Conservation (phyloP, 2,797 vertebrate genomes). For the Pitangus sulphuratus region DNA sequence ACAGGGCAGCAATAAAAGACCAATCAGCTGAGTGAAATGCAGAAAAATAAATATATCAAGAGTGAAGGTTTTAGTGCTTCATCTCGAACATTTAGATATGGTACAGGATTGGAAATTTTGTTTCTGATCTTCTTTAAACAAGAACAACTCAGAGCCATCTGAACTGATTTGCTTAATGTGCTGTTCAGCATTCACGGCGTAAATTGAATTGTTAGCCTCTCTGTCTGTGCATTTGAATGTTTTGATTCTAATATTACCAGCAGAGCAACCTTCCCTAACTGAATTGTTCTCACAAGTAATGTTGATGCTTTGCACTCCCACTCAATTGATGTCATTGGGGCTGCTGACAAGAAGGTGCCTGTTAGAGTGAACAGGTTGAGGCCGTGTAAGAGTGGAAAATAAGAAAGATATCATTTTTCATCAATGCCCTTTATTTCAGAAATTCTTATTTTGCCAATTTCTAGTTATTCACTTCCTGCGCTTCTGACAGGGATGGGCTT, state of each 20-base stretch:
- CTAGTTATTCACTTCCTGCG: background rate
- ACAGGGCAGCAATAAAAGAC: background rate
- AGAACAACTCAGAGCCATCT: slow-evolving; percentile 24
- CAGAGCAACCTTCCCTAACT: slow-evolving; percentile 46
- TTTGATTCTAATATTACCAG: slow-evolving; percentile 52
- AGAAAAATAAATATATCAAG: background rate
- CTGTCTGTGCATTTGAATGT: slow-evolving; percentile 55
- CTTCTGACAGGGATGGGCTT: background rate
- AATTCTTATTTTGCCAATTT: background rate
- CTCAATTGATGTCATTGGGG: slow-evolving; percentile 50
- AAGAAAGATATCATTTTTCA: background rate
- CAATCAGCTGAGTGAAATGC: background rate
- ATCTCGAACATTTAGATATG: background rate
- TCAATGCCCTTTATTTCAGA: background rate
- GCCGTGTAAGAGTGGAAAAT: background rate
- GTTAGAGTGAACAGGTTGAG: slow-evolving; percentile 16
- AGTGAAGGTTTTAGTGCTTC: background rate
- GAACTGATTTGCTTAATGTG: slow-evolving; percentile 59
- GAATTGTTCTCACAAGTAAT: slow-evolving; percentile 49
- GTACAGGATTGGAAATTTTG: slow-evolving; percentile 27
- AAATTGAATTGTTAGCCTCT: slow-evolving; percentile 66
- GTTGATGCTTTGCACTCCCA: slow-evolving; percentile 51
- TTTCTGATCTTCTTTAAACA: slow-evolving; percentile 54
- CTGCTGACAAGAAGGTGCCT: slow-evolving; percentile 48
- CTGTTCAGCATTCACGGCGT: slow-evolving; percentile 47